phyloP scores from a whole-genome alignment of 2,113 vertebrate genomes.

The Trematocara marginatum region DNA sequence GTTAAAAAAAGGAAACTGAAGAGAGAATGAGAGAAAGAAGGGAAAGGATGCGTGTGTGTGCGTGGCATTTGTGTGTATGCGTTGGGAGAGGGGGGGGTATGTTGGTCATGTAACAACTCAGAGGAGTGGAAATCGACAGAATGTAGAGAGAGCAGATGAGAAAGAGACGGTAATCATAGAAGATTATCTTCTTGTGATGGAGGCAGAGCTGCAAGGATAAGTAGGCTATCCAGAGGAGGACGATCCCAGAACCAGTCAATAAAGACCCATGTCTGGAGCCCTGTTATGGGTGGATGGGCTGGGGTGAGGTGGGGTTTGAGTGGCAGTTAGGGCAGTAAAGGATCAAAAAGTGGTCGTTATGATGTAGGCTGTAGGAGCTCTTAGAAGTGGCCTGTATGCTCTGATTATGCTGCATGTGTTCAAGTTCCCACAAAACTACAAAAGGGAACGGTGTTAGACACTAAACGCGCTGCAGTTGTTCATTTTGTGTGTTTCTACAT shows the following conservation, averaged over 20 bases:
- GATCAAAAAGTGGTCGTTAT: slow-evolving; percentile 35
- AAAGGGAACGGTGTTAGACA: not conserved
- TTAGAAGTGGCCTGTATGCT: not conserved
- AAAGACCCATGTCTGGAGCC: slow-evolving; percentile 27
- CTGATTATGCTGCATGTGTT: slow-evolving; percentile 43
- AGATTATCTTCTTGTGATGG: slow-evolving; percentile 68
- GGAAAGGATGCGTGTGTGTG: not conserved
- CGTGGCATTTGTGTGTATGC: not conserved
- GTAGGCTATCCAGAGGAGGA: slow-evolving; percentile 48
- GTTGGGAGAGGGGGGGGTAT: not conserved
- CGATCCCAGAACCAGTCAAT: slow-evolving; percentile 54
- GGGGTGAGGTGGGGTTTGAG: slow-evolving; percentile 3
- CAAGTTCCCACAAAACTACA: slow-evolving; percentile 50
- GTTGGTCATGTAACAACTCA: slow-evolving; percentile 49
- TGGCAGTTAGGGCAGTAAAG: slow-evolving; percentile 34
- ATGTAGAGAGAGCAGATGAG: slow-evolving; percentile 54
- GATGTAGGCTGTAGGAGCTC: slow-evolving; percentile 10
- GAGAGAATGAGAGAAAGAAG: slow-evolving; percentile 29
- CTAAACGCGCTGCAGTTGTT: not conserved
- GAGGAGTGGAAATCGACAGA: slow-evolving; percentile 56
- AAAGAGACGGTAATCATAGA: slow-evolving; percentile 67
- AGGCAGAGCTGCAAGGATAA: slow-evolving; percentile 55
- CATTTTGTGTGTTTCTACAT: not conserved
- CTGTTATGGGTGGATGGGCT: slow-evolving; percentile 21
- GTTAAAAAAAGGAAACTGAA: not conserved